Base-by-base conservation (phyloP, 2,113 vertebrate species). In the Malurus cyaneus region DNA sequence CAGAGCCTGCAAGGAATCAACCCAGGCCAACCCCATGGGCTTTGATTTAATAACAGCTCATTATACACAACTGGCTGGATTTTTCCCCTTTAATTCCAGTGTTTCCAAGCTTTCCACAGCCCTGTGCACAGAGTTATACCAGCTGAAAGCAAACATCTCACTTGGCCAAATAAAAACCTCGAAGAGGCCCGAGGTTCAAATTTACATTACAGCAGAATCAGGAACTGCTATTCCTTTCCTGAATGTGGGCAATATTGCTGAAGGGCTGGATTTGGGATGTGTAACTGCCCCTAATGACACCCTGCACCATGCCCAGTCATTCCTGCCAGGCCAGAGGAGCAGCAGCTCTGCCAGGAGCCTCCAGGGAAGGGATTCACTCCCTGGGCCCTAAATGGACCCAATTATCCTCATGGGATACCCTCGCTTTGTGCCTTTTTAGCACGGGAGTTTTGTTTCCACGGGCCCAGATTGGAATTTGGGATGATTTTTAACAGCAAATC, bases 1-100 rank as follows among this genome's bases (percentile, higher is more conserved):
- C 86, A 71, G 41, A 65, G 67, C 41, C 87, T 90, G 78, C 29
- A 52, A 62, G 70, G 20, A 56, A 69, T 36, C 67, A 80, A 14
- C 53, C 39, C 53, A 60, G 56, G 8, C 25, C 78, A 59, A 11
- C 12, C 69, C 85, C 57, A 44, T 81, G 36, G 31, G 8, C 85
- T 92, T 25, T 21, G 53, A 73, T 61, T 36, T 39, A 86, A 86
- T 50, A 73, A 82, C 54, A 36, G 92, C 56, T 88, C 80, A 6
- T n/a, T 79, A 46, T 54, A 64, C 62, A 80, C 8, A 8, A 39
- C 19, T 53, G 79, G 93, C 91, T 46, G 11, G 47, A 67, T 80
- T 88, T 54, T 47, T 92, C 94, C 94, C 93, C 89, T 79, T 96
- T 94, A 79, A 92, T 94, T 97, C 94, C 94, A 96, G 86, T 65